phyloP scores from a whole-genome alignment of 2,888 invertebrate species.

The Cheilosia variabilis region DNA sequence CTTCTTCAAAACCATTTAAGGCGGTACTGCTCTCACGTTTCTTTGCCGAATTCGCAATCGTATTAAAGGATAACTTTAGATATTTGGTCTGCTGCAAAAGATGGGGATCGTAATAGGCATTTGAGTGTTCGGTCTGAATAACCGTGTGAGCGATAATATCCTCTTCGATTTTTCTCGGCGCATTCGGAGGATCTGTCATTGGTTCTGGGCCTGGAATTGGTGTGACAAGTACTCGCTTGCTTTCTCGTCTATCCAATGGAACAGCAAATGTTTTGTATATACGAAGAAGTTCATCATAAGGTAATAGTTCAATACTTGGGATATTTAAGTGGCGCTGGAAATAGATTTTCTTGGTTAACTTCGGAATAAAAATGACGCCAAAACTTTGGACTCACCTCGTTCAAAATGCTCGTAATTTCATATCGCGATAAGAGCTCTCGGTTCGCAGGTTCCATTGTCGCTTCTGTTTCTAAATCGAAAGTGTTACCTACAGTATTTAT shows the following conservation, averaged over 20 bases:
- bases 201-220: not conserved
- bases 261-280: constrained; percentile 79
- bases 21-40: constrained; percentile 8
- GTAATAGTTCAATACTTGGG: constrained; percentile 76
- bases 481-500: not conserved
- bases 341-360: no score
- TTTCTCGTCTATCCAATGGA: constrained; percentile 74
- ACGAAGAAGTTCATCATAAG: constrained; percentile 76
- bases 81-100: constrained; percentile 41
- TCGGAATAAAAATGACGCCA: constrained; percentile 10
- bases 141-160: constrained; percentile 1
- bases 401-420: constrained; percentile 77
- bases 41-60: constrained; percentile 22
- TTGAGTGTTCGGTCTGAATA: constrained; percentile 1
- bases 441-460: constrained; percentile 76
- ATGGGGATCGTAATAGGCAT: not conserved
- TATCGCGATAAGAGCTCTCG: constrained; percentile 76
- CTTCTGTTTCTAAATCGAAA: not conserved
- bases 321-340: constrained; percentile 77
- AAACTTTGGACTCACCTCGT: constrained; percentile 75
- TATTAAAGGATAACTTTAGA: constrained; percentile 48
- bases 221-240: not conserved
- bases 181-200: not conserved
- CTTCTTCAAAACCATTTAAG: constrained; percentile 22
- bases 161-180: constrained; percentile 1